Base-by-base conservation (phyloP, 2,888 invertebrate species). In the Eledone cirrhosa region DNA sequence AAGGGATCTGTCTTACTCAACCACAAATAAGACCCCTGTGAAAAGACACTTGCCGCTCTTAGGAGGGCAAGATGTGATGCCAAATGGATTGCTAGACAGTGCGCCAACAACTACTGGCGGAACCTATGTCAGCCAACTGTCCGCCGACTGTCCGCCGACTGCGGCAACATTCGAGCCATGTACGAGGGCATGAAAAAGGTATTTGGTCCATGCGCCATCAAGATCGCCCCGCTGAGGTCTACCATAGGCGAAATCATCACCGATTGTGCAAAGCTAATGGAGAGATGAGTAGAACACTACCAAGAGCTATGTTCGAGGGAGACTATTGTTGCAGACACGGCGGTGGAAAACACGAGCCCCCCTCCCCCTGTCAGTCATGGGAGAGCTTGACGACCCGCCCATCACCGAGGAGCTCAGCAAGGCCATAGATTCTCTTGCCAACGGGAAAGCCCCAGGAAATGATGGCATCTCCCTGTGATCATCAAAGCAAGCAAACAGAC, bases 1-100 rank as follows among this genome's bases (percentile, higher is more conserved):
- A 78, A 65, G 16, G 72, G 65, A 24, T 48, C 65, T 4, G 78
- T 78, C 7, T 72, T 31, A 74, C 78, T 24, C 75, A 16, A 8
- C 74, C 74, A 31, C 41, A 19, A 16, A 77, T 7, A 13, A 7
- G 13, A 59, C 13, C 5, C 22, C 11, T 59, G 5, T n/a, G 11
- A 3, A 24, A 59, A 59, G 22, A 7, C 59, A 59, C 22, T 59
- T 13, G 59, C 4, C 3, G 59, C 4, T 7, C 59, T n/a, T 5
- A 59, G 59, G 13, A 59, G 11, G 22, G 59, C 59, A 13, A 53
- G 19, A 53, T 16, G 53, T 53, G 13, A 53, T 19, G 53, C 53
- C 53, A 53, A 53, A 19, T 16, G 53, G 53, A 53, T 53, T 53
- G 53, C 19, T 19, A 53, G 53, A 53, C 53, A 19, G 14, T 53